phyloP scores from a whole-genome alignment of 1,140 invertebrate genomes.

The Drosophila eugracilis region DNA sequence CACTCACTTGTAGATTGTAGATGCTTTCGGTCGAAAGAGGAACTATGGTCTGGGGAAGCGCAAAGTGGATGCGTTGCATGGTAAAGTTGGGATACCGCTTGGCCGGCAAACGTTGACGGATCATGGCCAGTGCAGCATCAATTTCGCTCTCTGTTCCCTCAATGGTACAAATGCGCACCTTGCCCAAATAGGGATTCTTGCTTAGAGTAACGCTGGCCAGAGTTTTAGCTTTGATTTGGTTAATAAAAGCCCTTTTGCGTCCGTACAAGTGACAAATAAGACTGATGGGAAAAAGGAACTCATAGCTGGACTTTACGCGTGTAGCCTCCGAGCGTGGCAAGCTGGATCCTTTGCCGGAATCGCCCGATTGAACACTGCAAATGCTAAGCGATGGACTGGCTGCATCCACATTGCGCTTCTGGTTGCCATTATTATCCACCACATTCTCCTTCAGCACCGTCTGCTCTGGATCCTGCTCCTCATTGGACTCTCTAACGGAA shows the following conservation, averaged over 20 bases:
- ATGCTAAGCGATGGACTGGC: slow-evolving; percentile 82
- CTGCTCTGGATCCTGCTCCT: slow-evolving; percentile 3
- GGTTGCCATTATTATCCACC: slow-evolving; percentile 54
- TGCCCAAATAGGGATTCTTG: slow-evolving; percentile 89
- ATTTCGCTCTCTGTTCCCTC: slow-evolving; percentile 92
- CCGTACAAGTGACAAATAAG: slow-evolving; percentile 96
- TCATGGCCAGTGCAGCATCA: slow-evolving; percentile 91
- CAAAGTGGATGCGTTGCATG: slow-evolving; percentile 90
- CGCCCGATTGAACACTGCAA: slow-evolving; percentile 81
- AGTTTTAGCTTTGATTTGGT: slow-evolving; percentile 91
- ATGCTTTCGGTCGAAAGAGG: slow-evolving; percentile 78
- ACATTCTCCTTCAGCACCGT: slow-evolving; percentile 8
- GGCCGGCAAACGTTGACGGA: slow-evolving; percentile 92
- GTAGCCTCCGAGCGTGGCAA: slow-evolving; percentile 79
- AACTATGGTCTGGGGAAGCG: slow-evolving; percentile 85
- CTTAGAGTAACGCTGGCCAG: slow-evolving; percentile 92
- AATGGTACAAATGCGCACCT: slow-evolving; percentile 92
- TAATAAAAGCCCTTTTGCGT: slow-evolving; percentile 92
- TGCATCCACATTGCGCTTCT: slow-evolving; percentile 78
- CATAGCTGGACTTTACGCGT: slow-evolving; percentile 85
- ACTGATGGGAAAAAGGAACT: slow-evolving; percentile 92
- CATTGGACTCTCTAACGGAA: neutral
- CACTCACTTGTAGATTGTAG: slow-evolving; percentile 74
- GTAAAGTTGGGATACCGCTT: slow-evolving; percentile 92
- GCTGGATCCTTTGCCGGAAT: slow-evolving; percentile 84